Evolutionary conservation across 2,113 vertebrate genomes (phyloP).

Genomic region (Ondatra zibethicus): DNA sequence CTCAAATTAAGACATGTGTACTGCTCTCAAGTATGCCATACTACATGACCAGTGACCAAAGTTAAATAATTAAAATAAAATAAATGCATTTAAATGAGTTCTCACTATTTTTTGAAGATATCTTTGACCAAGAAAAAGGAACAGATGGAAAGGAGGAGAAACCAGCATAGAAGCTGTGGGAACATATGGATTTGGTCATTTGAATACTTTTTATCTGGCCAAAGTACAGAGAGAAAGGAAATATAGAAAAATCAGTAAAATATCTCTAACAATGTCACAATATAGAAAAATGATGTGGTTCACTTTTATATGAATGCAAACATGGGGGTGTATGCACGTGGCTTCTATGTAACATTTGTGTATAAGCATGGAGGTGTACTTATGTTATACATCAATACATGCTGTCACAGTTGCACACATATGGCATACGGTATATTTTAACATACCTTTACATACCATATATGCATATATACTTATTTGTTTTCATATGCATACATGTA

Average conservation of each 20-base stretch:
- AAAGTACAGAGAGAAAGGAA: background rate
- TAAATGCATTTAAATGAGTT: background rate
- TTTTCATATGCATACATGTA: background rate
- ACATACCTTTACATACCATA: background rate
- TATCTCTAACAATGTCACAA: background rate
- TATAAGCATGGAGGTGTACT: background rate
- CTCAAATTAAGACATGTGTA: background rate
- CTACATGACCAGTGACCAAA: background rate
- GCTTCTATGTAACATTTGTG: background rate
- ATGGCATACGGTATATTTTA: background rate
- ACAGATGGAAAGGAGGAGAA: background rate
- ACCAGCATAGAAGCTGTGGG: background rate
- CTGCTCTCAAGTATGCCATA: background rate
- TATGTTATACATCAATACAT: background rate
- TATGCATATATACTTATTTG: background rate
- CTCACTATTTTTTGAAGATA: background rate
- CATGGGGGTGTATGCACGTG: background rate
- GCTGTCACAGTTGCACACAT: background rate
- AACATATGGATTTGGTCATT: background rate
- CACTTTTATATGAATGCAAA: background rate
- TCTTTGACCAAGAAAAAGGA: background rate
- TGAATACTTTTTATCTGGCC: background rate
- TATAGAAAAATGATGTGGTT: background rate
- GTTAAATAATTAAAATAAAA: background rate
- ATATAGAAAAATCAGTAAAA: background rate